Conservation (phyloP, 2,888 invertebrate genomes). For the Dolichopus griseipennis region DNA sequence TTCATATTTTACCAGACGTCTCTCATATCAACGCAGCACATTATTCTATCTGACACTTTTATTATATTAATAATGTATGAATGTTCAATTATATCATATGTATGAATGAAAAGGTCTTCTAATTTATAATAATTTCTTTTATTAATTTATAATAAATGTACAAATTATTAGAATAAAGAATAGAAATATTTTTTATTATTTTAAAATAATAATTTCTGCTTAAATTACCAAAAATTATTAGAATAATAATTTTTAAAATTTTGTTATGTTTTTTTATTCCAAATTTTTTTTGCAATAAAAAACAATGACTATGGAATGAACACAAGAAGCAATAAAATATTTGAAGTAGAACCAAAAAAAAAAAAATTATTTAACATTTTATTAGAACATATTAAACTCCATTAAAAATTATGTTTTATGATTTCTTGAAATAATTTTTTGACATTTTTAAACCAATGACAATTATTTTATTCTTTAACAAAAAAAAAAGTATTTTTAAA, state of each 20-base stretch:
- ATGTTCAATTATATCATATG: too few relatives aligned
- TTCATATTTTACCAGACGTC: too few relatives aligned
- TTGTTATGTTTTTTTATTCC: too few relatives aligned
- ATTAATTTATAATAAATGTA: too few relatives aligned
- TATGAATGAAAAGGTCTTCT: too few relatives aligned
- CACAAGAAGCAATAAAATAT: not conserved
- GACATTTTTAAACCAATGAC: not conserved
- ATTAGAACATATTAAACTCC: not conserved
- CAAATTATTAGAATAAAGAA: too few relatives aligned
- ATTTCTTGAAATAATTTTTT: not conserved
- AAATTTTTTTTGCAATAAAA: not conserved
- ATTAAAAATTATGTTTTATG: not conserved
- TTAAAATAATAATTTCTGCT: not conserved
- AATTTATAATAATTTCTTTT: too few relatives aligned
- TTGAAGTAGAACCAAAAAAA: not conserved
- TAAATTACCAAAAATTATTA: slow-evolving; percentile 6
- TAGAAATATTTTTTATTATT: too few relatives aligned
- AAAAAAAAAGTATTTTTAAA: too few relatives aligned
- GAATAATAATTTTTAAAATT: not conserved
- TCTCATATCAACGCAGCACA: too few relatives aligned
- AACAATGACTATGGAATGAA: not conserved
- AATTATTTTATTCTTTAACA: not conserved
- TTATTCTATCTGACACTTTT: too few relatives aligned
- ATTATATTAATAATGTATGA: too few relatives aligned
- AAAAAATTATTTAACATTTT: not conserved